Evolutionary conservation across 1,140 invertebrate species (phyloP).

Genomic region (Papilio helenus): DNA sequence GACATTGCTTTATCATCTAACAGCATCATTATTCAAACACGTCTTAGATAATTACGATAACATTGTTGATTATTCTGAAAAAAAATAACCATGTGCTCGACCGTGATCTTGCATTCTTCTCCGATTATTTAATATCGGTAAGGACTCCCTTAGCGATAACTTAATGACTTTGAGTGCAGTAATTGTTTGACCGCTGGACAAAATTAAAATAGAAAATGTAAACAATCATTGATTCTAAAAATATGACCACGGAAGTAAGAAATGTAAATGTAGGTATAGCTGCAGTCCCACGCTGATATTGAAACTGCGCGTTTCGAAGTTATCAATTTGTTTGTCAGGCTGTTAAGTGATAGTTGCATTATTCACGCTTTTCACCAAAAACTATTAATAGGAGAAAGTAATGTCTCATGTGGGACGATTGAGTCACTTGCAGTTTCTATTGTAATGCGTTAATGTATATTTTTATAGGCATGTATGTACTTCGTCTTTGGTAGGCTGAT

Average conservation of each 20-base stretch:
- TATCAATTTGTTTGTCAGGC: slow-evolving; percentile 22
- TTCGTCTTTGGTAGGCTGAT: not conserved
- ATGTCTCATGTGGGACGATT: slow-evolving; percentile 21
- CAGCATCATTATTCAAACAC: slow-evolving; percentile 24
- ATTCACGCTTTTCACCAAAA: slow-evolving; percentile 29
- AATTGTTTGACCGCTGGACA: not conserved
- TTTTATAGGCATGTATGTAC: not conserved
- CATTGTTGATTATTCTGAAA: slow-evolving; percentile 9
- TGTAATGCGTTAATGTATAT: not conserved
- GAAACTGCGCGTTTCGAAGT: not conserved
- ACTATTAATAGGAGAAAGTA: slow-evolving; percentile 31
- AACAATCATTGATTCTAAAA: not conserved
- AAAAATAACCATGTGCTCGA: not conserved
- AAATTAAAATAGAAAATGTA: not conserved
- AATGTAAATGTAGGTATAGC: not conserved
- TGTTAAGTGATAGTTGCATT: slow-evolving; percentile 18
- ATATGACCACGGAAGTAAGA: not conserved
- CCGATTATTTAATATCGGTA: not conserved
- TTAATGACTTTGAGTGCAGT: too few relatives aligned
- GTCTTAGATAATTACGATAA: slow-evolving; percentile 31
- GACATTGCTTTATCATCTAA: slow-evolving; percentile 5
- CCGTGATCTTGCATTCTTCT: slow-evolving; percentile 25
- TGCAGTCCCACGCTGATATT: slow-evolving; percentile 3
- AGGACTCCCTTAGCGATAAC: too few relatives aligned
- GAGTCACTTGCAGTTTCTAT: slow-evolving; percentile 1